phyloP scores from a whole-genome alignment of 2,888 invertebrate genomes.

The Melolontha melolontha region DNA sequence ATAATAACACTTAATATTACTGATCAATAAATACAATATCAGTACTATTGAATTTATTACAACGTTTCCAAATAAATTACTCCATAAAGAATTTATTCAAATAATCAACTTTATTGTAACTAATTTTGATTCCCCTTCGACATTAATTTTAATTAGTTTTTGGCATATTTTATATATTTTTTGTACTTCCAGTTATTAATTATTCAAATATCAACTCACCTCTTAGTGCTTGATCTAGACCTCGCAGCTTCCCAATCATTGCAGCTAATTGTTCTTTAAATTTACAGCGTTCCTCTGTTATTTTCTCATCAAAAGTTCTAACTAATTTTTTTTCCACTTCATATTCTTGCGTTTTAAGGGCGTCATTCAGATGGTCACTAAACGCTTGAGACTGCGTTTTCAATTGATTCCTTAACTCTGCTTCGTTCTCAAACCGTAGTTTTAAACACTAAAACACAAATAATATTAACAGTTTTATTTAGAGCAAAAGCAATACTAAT shows the following conservation, averaged over 20 bases:
- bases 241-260: slow-evolving; percentile 80
- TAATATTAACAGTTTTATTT: not conserved
- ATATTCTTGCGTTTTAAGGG: slow-evolving; percentile 69
- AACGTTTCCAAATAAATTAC: too few relatives aligned
- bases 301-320: slow-evolving; percentile 74
- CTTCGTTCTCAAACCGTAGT: slow-evolving; percentile 76
- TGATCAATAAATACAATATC: too few relatives aligned
- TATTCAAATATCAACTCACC: slow-evolving; percentile 65
- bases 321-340: slow-evolving; percentile 68
- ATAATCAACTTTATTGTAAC: too few relatives aligned
- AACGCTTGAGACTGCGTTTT: slow-evolving; percentile 90
- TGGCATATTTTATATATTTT: too few relatives aligned
- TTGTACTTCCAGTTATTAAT: too few relatives aligned
- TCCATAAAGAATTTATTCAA: too few relatives aligned
- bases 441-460: slow-evolving; percentile 69
- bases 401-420: slow-evolving; percentile 80
- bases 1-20: too few relatives aligned
- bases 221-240: slow-evolving; percentile 81
- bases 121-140: too few relatives aligned
- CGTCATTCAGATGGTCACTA: slow-evolving; percentile 82
- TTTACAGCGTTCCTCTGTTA: slow-evolving; percentile 75
- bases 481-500: slow-evolving; percentile 45
- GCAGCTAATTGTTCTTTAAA: slow-evolving; percentile 79
- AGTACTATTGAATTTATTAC: too few relatives aligned
- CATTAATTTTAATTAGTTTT: too few relatives aligned